Conservation (phyloP, 2,113 vertebrate species). For the Nycticryphes semicollaris region DNA sequence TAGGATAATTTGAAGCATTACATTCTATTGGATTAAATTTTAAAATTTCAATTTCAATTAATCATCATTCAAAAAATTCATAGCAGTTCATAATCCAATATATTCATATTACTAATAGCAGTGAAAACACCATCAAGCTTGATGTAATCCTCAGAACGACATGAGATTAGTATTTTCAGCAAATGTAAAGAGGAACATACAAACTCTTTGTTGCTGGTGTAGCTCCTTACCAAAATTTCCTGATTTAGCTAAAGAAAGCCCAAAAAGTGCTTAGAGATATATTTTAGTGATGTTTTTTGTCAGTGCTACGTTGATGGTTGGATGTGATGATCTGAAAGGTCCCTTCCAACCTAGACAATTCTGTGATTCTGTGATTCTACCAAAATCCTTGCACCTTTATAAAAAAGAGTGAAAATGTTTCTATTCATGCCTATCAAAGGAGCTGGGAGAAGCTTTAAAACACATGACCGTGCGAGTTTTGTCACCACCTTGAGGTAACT, state of each 20-base stretch:
- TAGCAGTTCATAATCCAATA: neutral
- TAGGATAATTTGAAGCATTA: neutral
- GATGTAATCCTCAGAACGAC: neutral
- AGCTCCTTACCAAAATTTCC: neutral
- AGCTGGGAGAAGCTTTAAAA: neutral
- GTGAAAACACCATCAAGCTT: neutral
- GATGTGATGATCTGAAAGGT: neutral
- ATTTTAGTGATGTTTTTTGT: neutral
- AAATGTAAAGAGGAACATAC: rapidly evolving
- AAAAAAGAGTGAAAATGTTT: neutral
- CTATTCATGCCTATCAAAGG: neutral
- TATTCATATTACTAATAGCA: rapidly evolving
- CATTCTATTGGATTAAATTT: neutral
- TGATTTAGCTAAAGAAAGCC: neutral
- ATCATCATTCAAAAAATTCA: neutral
- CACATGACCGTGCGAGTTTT: neutral
- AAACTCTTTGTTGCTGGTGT: neutral
- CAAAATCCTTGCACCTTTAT: neutral
- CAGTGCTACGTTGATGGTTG: neutral
- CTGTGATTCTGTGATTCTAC: neutral
- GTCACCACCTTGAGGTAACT: neutral
- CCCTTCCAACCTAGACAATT: neutral
- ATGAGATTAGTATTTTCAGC: neutral
- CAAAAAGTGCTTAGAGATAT: neutral
- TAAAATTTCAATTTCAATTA: neutral